These are phyloP conservation scores for Coelinius sp. DNA, from an alignment of 2,888 invertebrate species.

Conservation along the genomic window DNA sequence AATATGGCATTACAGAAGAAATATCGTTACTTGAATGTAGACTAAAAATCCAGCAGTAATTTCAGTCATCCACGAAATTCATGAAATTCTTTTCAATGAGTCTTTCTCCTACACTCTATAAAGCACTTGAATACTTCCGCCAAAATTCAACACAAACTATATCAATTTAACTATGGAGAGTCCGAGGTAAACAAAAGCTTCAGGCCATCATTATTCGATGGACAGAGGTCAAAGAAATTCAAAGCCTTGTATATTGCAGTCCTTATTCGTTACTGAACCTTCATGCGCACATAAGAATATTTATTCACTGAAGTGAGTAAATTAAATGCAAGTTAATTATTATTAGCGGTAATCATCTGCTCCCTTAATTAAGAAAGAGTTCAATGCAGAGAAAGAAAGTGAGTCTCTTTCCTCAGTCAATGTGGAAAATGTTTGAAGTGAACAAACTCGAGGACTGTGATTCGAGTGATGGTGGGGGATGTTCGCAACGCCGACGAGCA, in stretches of 20 bases:
- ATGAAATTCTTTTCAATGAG: neutral
- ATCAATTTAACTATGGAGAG: neutral
- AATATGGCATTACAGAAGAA: neutral
- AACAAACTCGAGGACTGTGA: conserved; percentile 38
- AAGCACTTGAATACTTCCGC: neutral
- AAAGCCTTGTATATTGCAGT: neutral
- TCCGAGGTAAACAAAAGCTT: neutral
- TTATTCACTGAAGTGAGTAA: neutral
- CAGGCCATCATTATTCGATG: neutral
- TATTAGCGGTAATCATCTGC: neutral
- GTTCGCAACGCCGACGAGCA: conserved; percentile 31
- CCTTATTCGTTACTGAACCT: neutral
- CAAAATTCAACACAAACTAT: neutral
- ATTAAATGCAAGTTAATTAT: neutral
- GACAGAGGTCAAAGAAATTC: neutral
- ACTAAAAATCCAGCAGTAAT: neutral
- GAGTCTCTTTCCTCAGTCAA: conserved; percentile 15
- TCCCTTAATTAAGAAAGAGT: neutral
- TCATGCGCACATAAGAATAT: neutral
- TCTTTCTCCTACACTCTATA: neutral
- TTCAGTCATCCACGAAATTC: neutral
- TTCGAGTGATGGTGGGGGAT: conserved; percentile 45
- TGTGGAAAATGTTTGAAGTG: conserved; percentile 43
- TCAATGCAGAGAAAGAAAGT: conserved; percentile 33
- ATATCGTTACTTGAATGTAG: neutral